phyloP scores from a whole-genome alignment of 1,140 invertebrate genomes.

The Caenorhabditis briggsae region DNA sequence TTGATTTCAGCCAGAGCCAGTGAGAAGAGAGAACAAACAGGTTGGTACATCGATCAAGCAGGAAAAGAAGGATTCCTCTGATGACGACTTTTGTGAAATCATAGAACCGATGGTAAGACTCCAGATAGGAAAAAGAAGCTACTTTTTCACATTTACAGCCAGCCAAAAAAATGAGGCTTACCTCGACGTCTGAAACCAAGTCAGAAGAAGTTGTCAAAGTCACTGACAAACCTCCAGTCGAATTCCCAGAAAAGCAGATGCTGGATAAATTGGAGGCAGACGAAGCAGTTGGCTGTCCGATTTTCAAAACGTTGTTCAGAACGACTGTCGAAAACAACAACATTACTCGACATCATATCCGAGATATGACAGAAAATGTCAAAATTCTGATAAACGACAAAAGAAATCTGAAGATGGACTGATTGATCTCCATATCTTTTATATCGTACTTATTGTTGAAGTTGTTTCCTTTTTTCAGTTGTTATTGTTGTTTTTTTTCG shows the following conservation, averaged over 20 bases:
- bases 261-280: not conserved
- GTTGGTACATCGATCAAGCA: not conserved
- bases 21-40: not conserved
- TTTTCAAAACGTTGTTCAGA: not conserved
- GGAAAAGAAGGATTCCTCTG: not conserved
- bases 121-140: too few relatives aligned
- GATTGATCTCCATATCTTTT: too few relatives aligned
- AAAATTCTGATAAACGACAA: too few relatives aligned
- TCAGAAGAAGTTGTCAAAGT: not conserved
- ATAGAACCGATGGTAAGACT: not conserved
- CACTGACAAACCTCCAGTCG: too few relatives aligned
- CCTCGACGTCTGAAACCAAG: not conserved
- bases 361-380: too few relatives aligned
- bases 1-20: too few relatives aligned
- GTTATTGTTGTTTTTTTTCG: too few relatives aligned
- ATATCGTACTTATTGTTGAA: too few relatives aligned
- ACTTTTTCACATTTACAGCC: not conserved
- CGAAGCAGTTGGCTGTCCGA: not conserved
- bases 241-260: not conserved
- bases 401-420: too few relatives aligned
- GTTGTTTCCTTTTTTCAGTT: too few relatives aligned
- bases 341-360: too few relatives aligned
- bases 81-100: slow-evolving; percentile 33
- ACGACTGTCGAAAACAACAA: not conserved
- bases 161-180: not conserved